These are phyloP conservation scores for Melanotus villosus DNA, from an alignment of 2,888 invertebrate species.

Conservation along the genomic window DNA sequence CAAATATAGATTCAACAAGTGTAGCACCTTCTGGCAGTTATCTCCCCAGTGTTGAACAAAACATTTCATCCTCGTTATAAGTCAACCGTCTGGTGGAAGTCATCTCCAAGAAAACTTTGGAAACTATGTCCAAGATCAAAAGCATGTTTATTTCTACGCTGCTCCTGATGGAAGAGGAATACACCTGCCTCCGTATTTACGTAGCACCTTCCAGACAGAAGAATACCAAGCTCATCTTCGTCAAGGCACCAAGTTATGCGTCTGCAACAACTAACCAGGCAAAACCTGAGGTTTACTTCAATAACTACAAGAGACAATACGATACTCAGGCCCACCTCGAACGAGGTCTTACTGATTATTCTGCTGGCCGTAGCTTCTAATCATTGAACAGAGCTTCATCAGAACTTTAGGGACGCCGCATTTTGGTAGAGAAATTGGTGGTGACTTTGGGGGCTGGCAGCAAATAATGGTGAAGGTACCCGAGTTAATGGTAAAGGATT, in stretches of 20 bases:
- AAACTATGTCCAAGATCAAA: constrained; percentile 52
- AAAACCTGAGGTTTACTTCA: constrained; percentile 92
- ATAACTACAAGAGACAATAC: constrained; percentile 77
- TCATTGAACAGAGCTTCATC: constrained; percentile 19
- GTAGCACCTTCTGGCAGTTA: constrained; percentile 28
- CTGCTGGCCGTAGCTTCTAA: constrained; percentile 16
- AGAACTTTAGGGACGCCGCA: background rate
- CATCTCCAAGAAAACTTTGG: background rate
- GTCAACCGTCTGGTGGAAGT: constrained; percentile 36
- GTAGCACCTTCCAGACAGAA: constrained; percentile 62
- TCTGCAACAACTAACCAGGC: constrained; percentile 83
- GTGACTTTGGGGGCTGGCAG: constrained; percentile 66
- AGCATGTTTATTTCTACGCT: constrained; percentile 63
- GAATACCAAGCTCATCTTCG: constrained; percentile 68
- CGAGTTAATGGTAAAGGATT: background rate
- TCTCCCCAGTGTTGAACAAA: background rate
- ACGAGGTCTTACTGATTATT: constrained; percentile 33
- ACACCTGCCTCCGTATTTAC: constrained; percentile 53
- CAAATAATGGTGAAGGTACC: constrained; percentile 65
- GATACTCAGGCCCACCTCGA: constrained; percentile 54
- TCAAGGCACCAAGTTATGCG: constrained; percentile 69
- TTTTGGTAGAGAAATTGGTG: constrained; percentile 21
- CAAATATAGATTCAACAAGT: background rate
- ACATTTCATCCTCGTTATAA: background rate
- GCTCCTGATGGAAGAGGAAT: constrained; percentile 62